Base-by-base conservation (phyloP, 2,888 invertebrate genomes). In the Drosophila buzzatii region DNA sequence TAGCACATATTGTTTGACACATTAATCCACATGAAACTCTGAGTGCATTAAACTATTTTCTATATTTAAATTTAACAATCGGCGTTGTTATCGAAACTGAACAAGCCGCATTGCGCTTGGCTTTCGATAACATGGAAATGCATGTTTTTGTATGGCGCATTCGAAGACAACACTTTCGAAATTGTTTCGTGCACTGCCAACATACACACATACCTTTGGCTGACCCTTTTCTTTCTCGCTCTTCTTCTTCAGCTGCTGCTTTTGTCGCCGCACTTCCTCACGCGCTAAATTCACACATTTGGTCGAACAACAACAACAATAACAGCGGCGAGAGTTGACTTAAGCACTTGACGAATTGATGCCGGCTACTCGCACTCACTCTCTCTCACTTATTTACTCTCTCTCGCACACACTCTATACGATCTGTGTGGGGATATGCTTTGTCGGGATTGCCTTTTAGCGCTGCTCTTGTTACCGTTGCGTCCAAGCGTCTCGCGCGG, bases 401-500 rank as follows among this genome's bases (percentile, higher is more conserved):
- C 18, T 2, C 42, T 39, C 1, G 16, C 42, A 42, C 42, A 14
- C 44, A 23, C 44, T 14, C 3, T 45, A 14, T 37, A 8, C 35
- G 35, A 35, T 45, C 42, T 61, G 33, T 44, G 35, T 62, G 42
- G 39, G 42, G 39, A 27, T 20, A 44, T 6, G 20, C 6, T 20
- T 57, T 57, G 20, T 44, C 12, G 52, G 20, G 33, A 44, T 35
- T 41, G 42, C 45, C 31, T 45, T 18, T 14, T 10, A 14, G 37
- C 52, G 27, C 41, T 56, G 42, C 39, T 47, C 37, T 45, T 52
- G 53, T 71, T 58, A 68, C 37, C 63, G 64, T 64, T 70, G 73
- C 85, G 84, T 84, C 72, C 84, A 79, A 87, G 67, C 89, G 67
- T 58, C 82, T 87, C 61, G 85, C 88, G 59, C 70, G 85, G 79